A percentile compares a stretch with the other conserved stretches of the same genome.
Conservation (phyloP, 1,140 invertebrate genomes). For the Philotrypesis tridentata region DNA sequence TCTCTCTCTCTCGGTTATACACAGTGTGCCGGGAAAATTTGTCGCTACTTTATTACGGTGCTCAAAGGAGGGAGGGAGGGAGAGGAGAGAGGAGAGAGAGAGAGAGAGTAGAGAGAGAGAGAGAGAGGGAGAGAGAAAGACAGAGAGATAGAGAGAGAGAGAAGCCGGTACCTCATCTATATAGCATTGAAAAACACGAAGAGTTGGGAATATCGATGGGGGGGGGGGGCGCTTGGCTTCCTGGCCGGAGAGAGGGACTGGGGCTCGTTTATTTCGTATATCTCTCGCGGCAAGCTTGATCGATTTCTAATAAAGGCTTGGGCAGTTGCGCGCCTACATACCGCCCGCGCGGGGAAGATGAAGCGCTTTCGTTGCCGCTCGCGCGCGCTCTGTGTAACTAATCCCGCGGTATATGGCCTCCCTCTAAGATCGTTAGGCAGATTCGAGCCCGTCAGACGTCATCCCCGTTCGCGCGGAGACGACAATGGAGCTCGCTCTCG, state of each 20-base stretch:
- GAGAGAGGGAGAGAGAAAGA: too few relatives aligned
- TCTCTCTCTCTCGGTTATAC: too few relatives aligned
- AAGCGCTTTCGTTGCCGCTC: not conserved
- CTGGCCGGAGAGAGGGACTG: too few relatives aligned
- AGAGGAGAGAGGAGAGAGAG: too few relatives aligned
- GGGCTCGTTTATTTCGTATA: not conserved
- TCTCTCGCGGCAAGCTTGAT: not conserved
- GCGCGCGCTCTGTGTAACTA: not conserved
- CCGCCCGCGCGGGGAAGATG: not conserved
- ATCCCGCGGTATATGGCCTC: not conserved
- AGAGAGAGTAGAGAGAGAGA: too few relatives aligned
- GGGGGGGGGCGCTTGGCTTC: too few relatives aligned
- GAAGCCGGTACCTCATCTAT: too few relatives aligned
- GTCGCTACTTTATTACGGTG: not conserved
- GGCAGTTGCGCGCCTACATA: too few relatives aligned
- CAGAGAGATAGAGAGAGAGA: too few relatives aligned
- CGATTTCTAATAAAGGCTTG: not conserved
- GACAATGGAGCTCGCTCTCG: slow-evolving; percentile 1
- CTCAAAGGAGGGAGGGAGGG: too few relatives aligned
- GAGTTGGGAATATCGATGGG: not conserved
- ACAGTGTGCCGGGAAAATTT: not conserved
- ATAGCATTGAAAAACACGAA: not conserved
- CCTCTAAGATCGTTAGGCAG: slow-evolving; percentile 29
- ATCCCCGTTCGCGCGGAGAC: slow-evolving; percentile 10
- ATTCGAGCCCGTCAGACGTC: slow-evolving; percentile 10